phyloP scores from a whole-genome alignment of 2,797 vertebrate species.

The Podargus strigoides region DNA sequence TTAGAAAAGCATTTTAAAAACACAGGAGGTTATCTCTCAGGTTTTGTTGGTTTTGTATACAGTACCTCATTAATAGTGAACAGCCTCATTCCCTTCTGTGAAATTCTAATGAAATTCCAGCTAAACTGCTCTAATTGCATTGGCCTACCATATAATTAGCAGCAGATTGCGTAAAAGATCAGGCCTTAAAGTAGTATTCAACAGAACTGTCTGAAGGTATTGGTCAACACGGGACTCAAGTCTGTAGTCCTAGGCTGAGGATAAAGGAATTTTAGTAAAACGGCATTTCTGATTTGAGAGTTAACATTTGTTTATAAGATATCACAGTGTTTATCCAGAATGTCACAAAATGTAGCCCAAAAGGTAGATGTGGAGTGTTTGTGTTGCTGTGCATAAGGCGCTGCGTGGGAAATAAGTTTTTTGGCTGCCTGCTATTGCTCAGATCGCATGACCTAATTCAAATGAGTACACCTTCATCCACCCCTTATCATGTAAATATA shows the following conservation, averaged over 20 bases:
- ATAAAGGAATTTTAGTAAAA: neutral
- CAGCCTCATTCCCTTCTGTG: neutral
- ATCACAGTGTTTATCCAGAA: neutral
- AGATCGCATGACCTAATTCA: neutral
- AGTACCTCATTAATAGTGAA: neutral
- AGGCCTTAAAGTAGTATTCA: neutral
- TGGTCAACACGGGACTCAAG: neutral
- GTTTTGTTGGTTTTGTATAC: neutral
- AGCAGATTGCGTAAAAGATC: neutral
- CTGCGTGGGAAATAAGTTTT: neutral
- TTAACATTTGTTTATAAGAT: neutral
- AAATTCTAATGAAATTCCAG: neutral
- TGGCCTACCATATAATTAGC: neutral
- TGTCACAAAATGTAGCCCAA: neutral
- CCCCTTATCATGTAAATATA: neutral
- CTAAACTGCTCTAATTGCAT: neutral
- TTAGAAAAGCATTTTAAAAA: neutral
- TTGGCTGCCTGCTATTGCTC: neutral
- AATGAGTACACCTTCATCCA: neutral
- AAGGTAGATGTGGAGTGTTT: neutral
- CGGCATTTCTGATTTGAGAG: neutral
- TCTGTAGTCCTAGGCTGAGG: neutral
- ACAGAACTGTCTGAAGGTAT: neutral
- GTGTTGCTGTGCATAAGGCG: accelerated
- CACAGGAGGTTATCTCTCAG: neutral